These are phyloP conservation scores for Leguminivora glycinivorella DNA, from an alignment of 1,140 invertebrate genomes.

Conservation along the genomic window DNA sequence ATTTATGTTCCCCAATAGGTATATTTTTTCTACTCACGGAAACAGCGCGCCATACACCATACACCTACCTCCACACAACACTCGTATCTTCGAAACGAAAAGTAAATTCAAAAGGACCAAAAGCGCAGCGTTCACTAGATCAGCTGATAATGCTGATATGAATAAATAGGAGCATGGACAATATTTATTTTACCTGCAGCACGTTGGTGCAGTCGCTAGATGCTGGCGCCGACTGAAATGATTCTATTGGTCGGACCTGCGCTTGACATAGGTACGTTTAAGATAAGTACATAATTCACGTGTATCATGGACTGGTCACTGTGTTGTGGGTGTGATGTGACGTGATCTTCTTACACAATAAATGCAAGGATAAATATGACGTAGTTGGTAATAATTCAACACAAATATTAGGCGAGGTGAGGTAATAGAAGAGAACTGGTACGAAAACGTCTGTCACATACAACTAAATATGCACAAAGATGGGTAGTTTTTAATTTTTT, in stretches of 20 bases:
- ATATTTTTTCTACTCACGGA: too few relatives aligned
- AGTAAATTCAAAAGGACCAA: not conserved
- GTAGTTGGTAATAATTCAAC: not conserved
- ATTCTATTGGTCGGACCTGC: conserved; percentile 10
- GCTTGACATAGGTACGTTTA: conserved; percentile 17
- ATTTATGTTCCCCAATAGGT: too few relatives aligned
- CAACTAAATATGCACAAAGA: not conserved
- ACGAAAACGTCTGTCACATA: not conserved
- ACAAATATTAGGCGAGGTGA: too few relatives aligned
- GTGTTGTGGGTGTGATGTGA: conserved; percentile 24
- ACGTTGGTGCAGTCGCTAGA: not conserved
- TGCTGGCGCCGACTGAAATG: conserved; percentile 22
- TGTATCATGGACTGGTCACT: conserved; percentile 23
- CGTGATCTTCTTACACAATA: conserved; percentile 7
- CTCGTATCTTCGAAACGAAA: not conserved
- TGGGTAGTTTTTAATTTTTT: not conserved
- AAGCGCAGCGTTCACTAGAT: not conserved
- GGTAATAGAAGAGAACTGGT: too few relatives aligned
- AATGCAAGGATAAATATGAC: conserved; percentile 17
- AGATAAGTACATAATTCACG: conserved; percentile 18
- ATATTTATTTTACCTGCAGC: conserved; percentile 19
- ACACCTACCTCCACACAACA: not conserved
- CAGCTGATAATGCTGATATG: conserved; percentile 8
- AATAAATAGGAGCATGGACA: conserved; percentile 1
- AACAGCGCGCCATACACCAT: too few relatives aligned